Base-by-base conservation (phyloP, 2,888 invertebrate species). In the Drosophila percnosoma region DNA sequence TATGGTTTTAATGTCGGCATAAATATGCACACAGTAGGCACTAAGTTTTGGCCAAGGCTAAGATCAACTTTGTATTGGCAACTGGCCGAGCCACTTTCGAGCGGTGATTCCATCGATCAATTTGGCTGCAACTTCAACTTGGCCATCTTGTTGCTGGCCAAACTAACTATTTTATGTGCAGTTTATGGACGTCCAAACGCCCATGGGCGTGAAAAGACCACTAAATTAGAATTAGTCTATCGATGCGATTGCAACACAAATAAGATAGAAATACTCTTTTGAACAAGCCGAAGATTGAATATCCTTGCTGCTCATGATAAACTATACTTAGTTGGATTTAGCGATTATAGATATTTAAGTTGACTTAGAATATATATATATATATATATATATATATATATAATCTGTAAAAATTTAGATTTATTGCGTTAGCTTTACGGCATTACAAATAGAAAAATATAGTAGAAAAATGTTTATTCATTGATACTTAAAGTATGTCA, bases 51-150 rank as follows among this genome's bases (percentile, higher is more conserved):
- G 31, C 34, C 34, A 31, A 66, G 29, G 34, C 49, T 38, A 55
- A 52, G 62, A 51, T 24, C 29, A 66, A 68, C 68, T 55, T 59
- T 55, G 60, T 64, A 24, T 45, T 34, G 29, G 31, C 59, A 74
- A 85, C 86, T 71, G 68, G 88, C 75, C 55, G 45, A 68, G 61
- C 68, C 63, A 58, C 84, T 77, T 63, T 58, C 68, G 40, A 31
- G 57, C 36, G 68, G 83, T 69, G 72, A 88, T 88, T 83, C 88
- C 73, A 87, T 89, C 76, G 65, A 89, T 89, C 82, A 78, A 68
- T 29, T 49, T 70, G 57, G 57, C 40, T 27, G 31, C 63, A 42
- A 29, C 36, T 45, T 42, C 51, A 45, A 55, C 53, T 49, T 58
- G 55, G 48, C 52, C 63, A 49, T 68, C 73, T 67, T 70, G 67